These are phyloP conservation scores for Bilobella aurantiaca DNA, from an alignment of 1,140 invertebrate genomes.

Conservation along the genomic window DNA sequence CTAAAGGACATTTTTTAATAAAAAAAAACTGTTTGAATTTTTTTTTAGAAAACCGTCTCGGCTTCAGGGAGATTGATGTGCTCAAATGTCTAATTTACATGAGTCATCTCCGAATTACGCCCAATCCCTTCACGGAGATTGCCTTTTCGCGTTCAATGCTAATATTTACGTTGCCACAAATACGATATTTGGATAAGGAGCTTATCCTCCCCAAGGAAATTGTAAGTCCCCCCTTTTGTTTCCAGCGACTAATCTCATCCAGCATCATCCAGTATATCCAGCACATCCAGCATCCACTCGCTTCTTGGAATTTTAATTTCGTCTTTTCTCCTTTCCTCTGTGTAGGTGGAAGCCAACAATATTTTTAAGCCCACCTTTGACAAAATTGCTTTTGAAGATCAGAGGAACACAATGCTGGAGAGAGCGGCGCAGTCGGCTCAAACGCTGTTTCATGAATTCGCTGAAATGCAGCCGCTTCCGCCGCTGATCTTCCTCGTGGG, in stretches of 20 bases:
- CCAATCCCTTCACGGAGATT: constrained; percentile 12
- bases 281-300: too few relatives aligned
- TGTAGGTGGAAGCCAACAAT: constrained; percentile 17
- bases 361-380: constrained; percentile 12
- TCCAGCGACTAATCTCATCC: too few relatives aligned
- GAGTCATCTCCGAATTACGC: constrained; percentile 10
- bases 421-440: constrained; percentile 16
- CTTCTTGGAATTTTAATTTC: background rate
- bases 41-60: constrained; percentile 14
- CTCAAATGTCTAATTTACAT: constrained; percentile 13
- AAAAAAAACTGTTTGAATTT: background rate
- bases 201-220: constrained; percentile 11
- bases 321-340: background rate
- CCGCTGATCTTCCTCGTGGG: constrained; percentile 22
- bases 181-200: constrained; percentile 12
- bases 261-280: too few relatives aligned
- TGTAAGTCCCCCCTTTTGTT: too few relatives aligned
- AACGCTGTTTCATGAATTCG: constrained; percentile 7
- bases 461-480: background rate
- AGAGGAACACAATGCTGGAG: constrained; percentile 10
- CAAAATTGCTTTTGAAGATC: constrained; percentile 18
- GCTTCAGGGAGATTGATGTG: constrained; percentile 13
- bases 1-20: background rate
- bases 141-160: constrained; percentile 13
- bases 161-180: constrained; percentile 15